Conservation (phyloP, 53 echinoderm and acorn worm genomes). For the Arbacia lixula region DNA sequence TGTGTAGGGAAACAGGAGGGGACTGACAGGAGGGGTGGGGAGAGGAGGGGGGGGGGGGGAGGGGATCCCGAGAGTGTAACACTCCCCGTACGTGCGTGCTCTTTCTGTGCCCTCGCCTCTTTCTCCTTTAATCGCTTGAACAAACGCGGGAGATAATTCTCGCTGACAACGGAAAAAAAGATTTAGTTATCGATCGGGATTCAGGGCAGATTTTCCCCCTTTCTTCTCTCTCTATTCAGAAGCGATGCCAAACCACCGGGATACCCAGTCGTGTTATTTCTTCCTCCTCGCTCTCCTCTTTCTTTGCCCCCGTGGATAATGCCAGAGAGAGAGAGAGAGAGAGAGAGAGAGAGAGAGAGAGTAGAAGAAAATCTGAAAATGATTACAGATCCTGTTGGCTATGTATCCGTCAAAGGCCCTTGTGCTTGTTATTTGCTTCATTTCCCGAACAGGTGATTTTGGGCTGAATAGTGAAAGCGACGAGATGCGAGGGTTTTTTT, state of each 20-base stretch:
- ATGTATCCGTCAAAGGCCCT: constrained; percentile 24
- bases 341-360: not conserved
- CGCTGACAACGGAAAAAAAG: constrained; percentile 52
- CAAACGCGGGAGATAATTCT: constrained; percentile 53
- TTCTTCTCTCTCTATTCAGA: constrained; percentile 36
- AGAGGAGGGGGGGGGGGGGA: no score
- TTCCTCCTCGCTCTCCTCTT: not conserved
- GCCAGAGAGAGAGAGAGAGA: no score
- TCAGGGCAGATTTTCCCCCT: not conserved
- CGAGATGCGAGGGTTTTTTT: constrained; percentile 8
- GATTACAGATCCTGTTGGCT: constrained; percentile 36
- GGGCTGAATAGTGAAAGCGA: constrained; percentile 39
- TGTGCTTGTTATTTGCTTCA: constrained; percentile 58
- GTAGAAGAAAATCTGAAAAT: constrained; percentile 24
- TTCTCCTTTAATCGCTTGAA: constrained; percentile 34
- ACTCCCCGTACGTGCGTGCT: no score
- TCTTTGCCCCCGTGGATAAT: no score
- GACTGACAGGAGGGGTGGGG: no score
- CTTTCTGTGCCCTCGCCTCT: not conserved
- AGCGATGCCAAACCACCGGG: not conserved
- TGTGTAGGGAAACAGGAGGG: no score
- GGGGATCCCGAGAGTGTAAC: no score
- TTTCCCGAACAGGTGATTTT: constrained; percentile 51
- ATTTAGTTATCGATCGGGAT: constrained; percentile 51
- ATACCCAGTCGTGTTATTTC: constrained; percentile 27